Percentiles rank a stretch among this genome's conserved stretches.
Evolutionary conservation across 2,797 vertebrate species (phyloP).

Genomic region (Platyrinchus mystaceus): DNA sequence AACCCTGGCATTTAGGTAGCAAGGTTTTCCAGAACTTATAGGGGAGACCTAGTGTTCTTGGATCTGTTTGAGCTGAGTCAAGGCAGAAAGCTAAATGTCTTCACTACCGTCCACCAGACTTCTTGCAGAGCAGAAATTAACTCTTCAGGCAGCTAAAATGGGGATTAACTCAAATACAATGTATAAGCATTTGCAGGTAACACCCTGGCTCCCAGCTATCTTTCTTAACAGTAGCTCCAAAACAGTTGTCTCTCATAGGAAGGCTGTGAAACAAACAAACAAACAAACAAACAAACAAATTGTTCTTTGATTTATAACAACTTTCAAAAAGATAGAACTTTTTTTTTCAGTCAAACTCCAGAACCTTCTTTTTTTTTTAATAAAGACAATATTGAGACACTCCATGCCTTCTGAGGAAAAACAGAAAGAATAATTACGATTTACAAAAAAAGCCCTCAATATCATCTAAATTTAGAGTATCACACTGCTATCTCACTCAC

Average conservation of each 20-base stretch:
- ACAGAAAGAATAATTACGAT: background rate
- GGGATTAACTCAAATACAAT: background rate
- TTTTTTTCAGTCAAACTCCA: background rate
- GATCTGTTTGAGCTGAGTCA: background rate
- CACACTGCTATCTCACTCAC: constrained; percentile 40
- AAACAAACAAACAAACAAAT: background rate
- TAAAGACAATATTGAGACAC: background rate
- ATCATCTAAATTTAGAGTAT: constrained; percentile 57
- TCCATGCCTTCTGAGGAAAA: background rate
- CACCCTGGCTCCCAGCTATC: background rate
- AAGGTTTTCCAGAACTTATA: background rate
- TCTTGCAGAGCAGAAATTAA: background rate
- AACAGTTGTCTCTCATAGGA: background rate
- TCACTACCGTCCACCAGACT: background rate
- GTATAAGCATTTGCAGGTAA: background rate
- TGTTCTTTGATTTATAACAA: background rate
- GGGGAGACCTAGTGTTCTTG: background rate
- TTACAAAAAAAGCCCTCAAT: background rate
- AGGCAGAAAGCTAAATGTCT: background rate
- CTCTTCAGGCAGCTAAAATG: background rate
- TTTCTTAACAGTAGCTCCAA: background rate
- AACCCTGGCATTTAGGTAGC: background rate
- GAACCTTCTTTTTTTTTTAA: background rate
- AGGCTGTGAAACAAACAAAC: background rate
- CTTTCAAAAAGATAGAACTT: background rate